phyloP scores from a whole-genome alignment of 2,888 invertebrate genomes.

The Caenorhabditis sinica region DNA sequence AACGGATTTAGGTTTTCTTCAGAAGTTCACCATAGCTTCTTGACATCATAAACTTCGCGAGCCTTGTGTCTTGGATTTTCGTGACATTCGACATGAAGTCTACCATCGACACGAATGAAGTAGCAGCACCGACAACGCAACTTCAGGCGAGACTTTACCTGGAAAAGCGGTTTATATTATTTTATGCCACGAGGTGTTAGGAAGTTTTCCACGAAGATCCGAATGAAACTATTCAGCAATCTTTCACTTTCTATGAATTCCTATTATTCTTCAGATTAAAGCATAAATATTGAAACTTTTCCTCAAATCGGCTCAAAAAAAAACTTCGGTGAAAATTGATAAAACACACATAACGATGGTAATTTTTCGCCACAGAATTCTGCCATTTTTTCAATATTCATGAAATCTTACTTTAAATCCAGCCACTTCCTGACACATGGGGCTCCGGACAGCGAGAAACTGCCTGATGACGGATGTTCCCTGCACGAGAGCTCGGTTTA shows the following conservation, averaged over 20 bases:
- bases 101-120: constrained; percentile 79
- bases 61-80: constrained; percentile 79
- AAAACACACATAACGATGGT: not conserved
- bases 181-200: too few relatives aligned
- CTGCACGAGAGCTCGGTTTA: constrained; percentile 44
- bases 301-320: not conserved
- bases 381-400: not conserved
- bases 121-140: constrained; percentile 78
- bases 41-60: constrained; percentile 77
- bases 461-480: constrained; percentile 53
- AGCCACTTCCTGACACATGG: constrained; percentile 49
- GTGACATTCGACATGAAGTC: constrained; percentile 80
- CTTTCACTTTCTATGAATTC: not conserved
- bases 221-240: too few relatives aligned
- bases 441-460: constrained; percentile 44
- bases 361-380: not conserved
- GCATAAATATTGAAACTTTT: not conserved
- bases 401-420: constrained; percentile 61
- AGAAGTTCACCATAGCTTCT: constrained; percentile 75
- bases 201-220: too few relatives aligned
- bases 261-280: not conserved
- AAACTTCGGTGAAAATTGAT: not conserved
- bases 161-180: too few relatives aligned
- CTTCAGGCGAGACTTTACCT: constrained; percentile 78
- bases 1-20: not conserved